phyloP scores from a whole-genome alignment of 2,797 vertebrate genomes.

The Hydrolagus colliei region DNA sequence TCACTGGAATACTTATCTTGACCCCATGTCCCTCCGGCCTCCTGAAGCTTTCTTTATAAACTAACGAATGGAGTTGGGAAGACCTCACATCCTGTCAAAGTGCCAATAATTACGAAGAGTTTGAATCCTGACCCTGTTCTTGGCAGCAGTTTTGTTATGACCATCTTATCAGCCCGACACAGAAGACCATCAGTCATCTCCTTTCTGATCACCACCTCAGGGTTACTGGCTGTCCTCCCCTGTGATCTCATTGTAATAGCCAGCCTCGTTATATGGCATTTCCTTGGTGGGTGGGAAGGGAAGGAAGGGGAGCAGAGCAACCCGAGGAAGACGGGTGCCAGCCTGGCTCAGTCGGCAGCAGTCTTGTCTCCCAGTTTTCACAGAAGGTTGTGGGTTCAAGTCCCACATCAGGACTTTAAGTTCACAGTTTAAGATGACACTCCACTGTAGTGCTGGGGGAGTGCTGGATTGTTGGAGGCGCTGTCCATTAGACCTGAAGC shows the following conservation, averaged over 20 bases:
- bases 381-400: too few species aligned
- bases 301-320: neutral
- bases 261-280: neutral
- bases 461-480: too few species aligned
- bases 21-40: neutral
- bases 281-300: neutral
- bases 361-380: too few species aligned
- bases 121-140: too few species aligned
- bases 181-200: neutral
- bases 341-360: too few species aligned
- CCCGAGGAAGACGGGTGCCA: too few species aligned
- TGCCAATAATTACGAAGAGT: neutral
- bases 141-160: constrained; percentile 7
- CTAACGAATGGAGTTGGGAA: neutral
- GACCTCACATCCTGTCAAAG: neutral
- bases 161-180: neutral
- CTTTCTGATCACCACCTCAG: too few species aligned
- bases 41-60: neutral
- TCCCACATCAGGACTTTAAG: too few species aligned
- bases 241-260: neutral
- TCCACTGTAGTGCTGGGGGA: too few species aligned
- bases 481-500: too few species aligned
- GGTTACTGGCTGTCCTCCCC: neutral
- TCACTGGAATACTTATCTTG: neutral
- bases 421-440: too few species aligned